phyloP scores from a whole-genome alignment of 2,888 invertebrate species.

The Nasonovia ribisnigri region DNA sequence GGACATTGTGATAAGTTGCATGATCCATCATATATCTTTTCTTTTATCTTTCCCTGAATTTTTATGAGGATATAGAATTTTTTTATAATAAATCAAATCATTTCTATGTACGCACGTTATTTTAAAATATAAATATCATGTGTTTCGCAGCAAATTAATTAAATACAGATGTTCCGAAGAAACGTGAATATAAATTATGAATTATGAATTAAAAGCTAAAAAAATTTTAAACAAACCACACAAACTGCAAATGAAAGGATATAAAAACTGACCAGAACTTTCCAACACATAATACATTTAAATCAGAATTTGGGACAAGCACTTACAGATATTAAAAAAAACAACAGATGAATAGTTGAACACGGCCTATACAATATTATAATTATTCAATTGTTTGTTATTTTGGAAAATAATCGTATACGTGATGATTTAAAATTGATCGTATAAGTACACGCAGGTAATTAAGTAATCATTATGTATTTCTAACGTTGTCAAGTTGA shows the following conservation, averaged over 20 bases:
- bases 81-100: not conserved
- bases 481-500: not conserved
- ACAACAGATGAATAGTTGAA: not conserved
- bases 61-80: not conserved
- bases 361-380: not conserved
- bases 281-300: not conserved
- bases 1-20: not conserved
- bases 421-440: not conserved
- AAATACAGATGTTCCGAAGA: not conserved
- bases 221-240: not conserved
- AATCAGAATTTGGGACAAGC: not conserved
- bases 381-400: not conserved
- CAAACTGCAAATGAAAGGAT: not conserved
- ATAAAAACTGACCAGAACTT: conserved; percentile 9
- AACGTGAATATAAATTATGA: conserved; percentile 1
- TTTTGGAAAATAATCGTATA: not conserved
- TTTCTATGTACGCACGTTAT: not conserved
- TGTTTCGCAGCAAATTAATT: conserved; percentile 12
- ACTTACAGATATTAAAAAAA: not conserved
- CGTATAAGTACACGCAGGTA: not conserved
- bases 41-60: not conserved
- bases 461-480: not conserved
- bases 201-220: not conserved
- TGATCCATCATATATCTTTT: not conserved
- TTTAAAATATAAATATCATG: conserved; percentile 27